Base-by-base conservation (phyloP, 1,140 invertebrate genomes). In the Argopecten irradians region DNA sequence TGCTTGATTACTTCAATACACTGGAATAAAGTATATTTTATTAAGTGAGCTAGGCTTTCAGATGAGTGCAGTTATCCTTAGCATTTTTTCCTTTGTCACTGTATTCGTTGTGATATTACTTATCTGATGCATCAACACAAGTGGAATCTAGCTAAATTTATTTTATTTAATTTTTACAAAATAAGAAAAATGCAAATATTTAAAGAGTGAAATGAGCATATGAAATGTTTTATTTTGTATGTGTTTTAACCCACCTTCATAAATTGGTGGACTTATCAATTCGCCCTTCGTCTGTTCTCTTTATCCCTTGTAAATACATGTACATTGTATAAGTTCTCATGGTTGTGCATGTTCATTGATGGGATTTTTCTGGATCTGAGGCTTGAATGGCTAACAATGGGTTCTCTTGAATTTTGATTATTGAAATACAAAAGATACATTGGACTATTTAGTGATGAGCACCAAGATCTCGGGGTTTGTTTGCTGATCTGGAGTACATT, bases 41-140 rank as follows among this genome's bases (percentile, higher is more conserved):
- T 71, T 71, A 28, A 11, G 55, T 16, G 22, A 71, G 55, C 5
- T 71, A 39, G 55, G 55, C n/a, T 28, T 3, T 22, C 8, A 71
- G 55, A 39, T 5, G 2, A 16, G 55, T 71, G 5, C 55, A 71
- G n/a, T n/a, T 71, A 16, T 71, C 11, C 28, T 2, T 5, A 71
- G 55, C n/a, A 28, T 28, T 71, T 28, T 71, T 71, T 28, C 55
- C 55, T 71, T n/a, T 71, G 55, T 71, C 55, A 71, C 55, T 71
- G 55, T 71, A 1, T 71, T 71, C 55, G 55, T 71, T 71, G 55
- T 71, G 55, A 71, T 71, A 71, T 71, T 28, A 28, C 22, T 16
- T 28, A 71, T 28, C 16, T 71, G 55, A 89, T 84, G 28, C 28
- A 87, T 84, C 82, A 71, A 86, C 82, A 90, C 84, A 89, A 41